A percentile compares a stretch with the other conserved stretches of the same genome.
Conservation (phyloP, 2,888 invertebrate genomes). For the Anoncus sp. region DNA sequence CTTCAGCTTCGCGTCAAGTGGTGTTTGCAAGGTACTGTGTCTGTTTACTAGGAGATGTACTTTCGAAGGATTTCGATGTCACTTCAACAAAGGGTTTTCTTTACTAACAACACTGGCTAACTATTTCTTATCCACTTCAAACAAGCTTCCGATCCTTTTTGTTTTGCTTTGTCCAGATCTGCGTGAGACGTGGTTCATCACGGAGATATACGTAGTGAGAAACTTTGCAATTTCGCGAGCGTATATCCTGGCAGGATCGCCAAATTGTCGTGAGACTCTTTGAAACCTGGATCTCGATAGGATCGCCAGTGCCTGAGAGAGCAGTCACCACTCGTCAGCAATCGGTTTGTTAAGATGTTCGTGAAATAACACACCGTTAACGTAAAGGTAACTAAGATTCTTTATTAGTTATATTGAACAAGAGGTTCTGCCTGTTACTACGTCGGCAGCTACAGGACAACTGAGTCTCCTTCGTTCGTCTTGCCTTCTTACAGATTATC, state of each 20-base stretch:
- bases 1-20: slow-evolving; percentile 21
- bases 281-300: too few relatives aligned
- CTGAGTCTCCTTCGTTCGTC: too few relatives aligned
- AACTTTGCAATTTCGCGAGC: slow-evolving; percentile 27
- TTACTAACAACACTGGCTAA: slow-evolving; percentile 22
- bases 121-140: slow-evolving; percentile 2
- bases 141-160: slow-evolving; percentile 4
- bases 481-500: too few relatives aligned
- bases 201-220: slow-evolving; percentile 45
- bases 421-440: too few relatives aligned
- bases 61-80: slow-evolving; percentile 3
- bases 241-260: too few relatives aligned
- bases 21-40: slow-evolving; percentile 20
- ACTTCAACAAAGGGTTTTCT: slow-evolving; percentile 19
- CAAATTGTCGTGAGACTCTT: too few relatives aligned
- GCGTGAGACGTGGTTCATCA: too few relatives aligned
- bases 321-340: slow-evolving; percentile 44
- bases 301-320: slow-evolving; percentile 38
- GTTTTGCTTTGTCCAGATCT: slow-evolving; percentile 12
- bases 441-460: too few relatives aligned
- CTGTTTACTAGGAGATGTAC: slow-evolving; percentile 14
- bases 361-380: too few relatives aligned
- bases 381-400: too few relatives aligned
- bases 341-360: too few relatives aligned
- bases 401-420: too few relatives aligned